A percentile compares a stretch with the other conserved stretches of the same genome.
Evolutionary conservation across 2,113 vertebrate genomes (phyloP).

Genomic region (Natator depressus): DNA sequence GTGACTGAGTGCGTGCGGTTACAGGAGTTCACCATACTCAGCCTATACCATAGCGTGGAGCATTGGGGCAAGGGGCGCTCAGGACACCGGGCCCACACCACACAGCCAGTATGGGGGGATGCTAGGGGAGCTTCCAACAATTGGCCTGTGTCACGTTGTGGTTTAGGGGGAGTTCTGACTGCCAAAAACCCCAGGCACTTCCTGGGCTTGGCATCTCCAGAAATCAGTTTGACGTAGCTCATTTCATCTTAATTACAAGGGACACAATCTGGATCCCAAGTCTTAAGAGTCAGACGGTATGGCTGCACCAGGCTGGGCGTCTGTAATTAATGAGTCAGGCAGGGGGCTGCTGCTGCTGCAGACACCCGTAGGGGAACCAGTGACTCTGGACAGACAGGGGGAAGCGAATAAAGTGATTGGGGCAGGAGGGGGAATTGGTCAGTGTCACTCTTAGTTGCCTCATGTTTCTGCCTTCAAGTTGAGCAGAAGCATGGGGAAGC

Average conservation of each 20-base stretch:
- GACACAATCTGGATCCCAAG: background rate
- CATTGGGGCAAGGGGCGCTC: background rate
- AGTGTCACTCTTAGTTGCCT: background rate
- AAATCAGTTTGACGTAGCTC: background rate
- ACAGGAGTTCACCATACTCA: background rate
- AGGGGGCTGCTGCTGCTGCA: background rate
- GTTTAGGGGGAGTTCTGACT: background rate
- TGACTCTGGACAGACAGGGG: no score
- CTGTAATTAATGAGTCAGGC: background rate
- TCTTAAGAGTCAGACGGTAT: background rate
- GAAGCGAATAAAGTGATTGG: background rate
- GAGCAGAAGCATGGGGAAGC: background rate
- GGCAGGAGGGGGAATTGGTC: background rate
- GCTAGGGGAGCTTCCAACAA: background rate
- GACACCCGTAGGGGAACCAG: background rate
- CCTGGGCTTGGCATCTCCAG: background rate
- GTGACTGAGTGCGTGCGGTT: no score
- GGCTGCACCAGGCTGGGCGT: background rate
- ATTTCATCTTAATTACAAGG: background rate
- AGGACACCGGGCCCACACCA: background rate
- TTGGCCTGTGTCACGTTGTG: background rate
- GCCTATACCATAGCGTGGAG: background rate
- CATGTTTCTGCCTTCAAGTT: background rate
- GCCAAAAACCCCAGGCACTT: background rate
- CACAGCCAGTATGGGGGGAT: background rate